Conservation (phyloP, 2,797 vertebrate genomes). For the Distichodus sexfasciatus region DNA sequence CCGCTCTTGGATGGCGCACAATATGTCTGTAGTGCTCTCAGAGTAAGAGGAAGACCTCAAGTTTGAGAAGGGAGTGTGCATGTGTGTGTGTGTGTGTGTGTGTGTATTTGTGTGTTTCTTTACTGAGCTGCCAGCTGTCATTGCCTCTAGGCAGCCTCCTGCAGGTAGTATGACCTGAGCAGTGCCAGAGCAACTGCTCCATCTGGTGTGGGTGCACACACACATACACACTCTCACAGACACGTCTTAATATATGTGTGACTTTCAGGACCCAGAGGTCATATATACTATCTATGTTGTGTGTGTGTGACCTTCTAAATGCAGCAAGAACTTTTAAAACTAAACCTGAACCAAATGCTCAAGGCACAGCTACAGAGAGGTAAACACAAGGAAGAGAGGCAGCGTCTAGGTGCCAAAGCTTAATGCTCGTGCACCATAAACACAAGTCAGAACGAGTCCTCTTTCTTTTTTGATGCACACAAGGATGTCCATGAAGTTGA, state of each 20-base stretch:
- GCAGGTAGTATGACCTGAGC: constrained; percentile 58
- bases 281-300: no score
- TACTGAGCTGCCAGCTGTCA: constrained; percentile 51
- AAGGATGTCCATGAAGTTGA: no score
- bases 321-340: no score
- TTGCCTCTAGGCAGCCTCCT: constrained; percentile 40
- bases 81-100: constrained; percentile 34
- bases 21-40: constrained; percentile 46
- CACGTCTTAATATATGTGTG: constrained; percentile 44
- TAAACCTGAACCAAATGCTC: no score
- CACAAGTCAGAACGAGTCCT: no score
- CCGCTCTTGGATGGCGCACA: constrained; percentile 55
- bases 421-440: no score
- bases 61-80: not conserved
- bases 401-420: no score
- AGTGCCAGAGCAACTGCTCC: constrained; percentile 50
- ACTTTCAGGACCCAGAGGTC: constrained; percentile 22
- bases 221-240: constrained; percentile 11
- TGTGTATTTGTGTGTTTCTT: constrained; percentile 35
- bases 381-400: no score
- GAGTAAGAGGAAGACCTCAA: constrained; percentile 11
- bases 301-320: not conserved
- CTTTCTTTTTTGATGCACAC: no score
- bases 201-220: constrained; percentile 40
- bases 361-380: no score